Conservation (phyloP, 2,113 vertebrate genomes). For the Camelus bactrianus region DNA sequence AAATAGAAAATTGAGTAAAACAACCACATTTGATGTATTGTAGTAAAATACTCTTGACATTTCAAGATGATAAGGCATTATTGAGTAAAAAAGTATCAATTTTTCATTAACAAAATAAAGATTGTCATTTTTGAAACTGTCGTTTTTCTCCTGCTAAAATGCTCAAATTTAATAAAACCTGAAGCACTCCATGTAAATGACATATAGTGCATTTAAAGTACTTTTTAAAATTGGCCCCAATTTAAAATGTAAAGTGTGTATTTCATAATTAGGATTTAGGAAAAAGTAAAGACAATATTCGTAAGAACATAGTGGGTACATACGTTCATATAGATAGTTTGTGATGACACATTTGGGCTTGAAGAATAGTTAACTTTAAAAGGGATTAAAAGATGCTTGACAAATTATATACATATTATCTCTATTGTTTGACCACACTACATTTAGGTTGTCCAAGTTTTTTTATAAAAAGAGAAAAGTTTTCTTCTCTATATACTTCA, state of each 20-base stretch:
- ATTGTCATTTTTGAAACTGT: not conserved
- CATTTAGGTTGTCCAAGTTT: not conserved
- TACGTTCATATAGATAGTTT: not conserved
- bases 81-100: not conserved
- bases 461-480: not conserved
- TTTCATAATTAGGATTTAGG: not conserved
- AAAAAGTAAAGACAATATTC: not conserved
- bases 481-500: not conserved
- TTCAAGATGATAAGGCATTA: not conserved
- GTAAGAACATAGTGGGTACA: not conserved
- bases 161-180: not conserved
- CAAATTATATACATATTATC: not conserved
- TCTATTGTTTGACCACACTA: not conserved
- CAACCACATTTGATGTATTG: not conserved
- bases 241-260: not conserved
- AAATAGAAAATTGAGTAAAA: not conserved
- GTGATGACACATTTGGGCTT: not conserved
- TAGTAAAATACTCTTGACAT: not conserved
- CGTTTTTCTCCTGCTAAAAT: not conserved
- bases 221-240: not conserved
- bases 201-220: not conserved
- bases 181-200: not conserved
- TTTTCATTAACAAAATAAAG: not conserved
- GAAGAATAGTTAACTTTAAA: not conserved
- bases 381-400: not conserved